A percentile compares a stretch with the other conserved stretches of the same genome.
Evolutionary conservation across 2,797 vertebrate genomes (phyloP).

Genomic region (Hoplostethus atlanticus): DNA sequence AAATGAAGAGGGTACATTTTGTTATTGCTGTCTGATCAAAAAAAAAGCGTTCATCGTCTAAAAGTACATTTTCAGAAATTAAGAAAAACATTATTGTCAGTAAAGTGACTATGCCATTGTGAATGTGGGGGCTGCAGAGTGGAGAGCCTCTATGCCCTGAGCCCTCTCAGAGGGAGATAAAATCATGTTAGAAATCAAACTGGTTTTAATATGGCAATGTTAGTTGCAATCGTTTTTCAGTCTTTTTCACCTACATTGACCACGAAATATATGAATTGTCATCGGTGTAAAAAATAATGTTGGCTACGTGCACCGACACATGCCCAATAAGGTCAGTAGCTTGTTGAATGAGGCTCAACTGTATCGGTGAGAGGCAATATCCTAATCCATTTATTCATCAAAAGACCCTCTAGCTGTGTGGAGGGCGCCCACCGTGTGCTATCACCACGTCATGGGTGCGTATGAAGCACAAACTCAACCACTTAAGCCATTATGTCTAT

Average conservation of each 20-base stretch:
- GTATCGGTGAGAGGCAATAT: not conserved
- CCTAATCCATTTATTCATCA: not conserved
- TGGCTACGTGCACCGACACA: not conserved
- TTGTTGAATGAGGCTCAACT: not conserved
- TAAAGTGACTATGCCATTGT: too few species aligned
- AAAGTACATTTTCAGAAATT: constrained; percentile 13
- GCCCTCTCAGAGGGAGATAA: constrained; percentile 17
- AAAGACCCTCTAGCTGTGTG: not conserved
- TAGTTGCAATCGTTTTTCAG: too few species aligned
- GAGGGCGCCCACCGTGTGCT: too few species aligned
- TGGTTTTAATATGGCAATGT: constrained; percentile 4
- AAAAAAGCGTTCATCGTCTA: constrained; percentile 1
- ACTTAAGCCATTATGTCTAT: too few species aligned
- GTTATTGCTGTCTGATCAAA: not conserved
- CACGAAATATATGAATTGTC: not conserved
- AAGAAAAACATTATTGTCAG: not conserved
- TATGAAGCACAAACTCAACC: too few species aligned
- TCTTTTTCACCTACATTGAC: constrained; percentile 14
- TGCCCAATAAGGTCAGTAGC: not conserved
- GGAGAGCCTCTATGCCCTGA: not conserved
- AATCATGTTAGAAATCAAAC: constrained; percentile 11
- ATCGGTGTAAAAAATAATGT: constrained; percentile 11
- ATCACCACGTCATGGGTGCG: too few species aligned
- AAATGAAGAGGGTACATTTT: constrained; percentile 12
- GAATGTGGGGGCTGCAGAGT: too few species aligned